phyloP scores from a whole-genome alignment of 2,113 vertebrate genomes.

The Lasiurus cinereus region DNA sequence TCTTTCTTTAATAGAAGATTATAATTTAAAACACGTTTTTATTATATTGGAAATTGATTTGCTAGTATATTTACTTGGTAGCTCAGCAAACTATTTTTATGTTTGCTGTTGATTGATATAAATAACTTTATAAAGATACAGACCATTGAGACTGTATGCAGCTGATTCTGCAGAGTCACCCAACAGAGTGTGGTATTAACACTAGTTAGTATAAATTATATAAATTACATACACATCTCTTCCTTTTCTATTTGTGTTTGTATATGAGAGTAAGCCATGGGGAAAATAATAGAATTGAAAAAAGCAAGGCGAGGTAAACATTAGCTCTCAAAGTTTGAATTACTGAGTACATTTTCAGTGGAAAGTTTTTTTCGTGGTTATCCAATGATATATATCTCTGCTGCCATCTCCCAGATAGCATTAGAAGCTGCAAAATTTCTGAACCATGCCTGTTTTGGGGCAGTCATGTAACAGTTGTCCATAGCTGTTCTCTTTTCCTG shows the following conservation, averaged over 20 bases:
- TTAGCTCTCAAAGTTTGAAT: neutral
- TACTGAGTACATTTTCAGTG: neutral
- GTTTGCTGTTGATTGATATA: neutral
- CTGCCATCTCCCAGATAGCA: no score
- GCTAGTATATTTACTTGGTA: neutral
- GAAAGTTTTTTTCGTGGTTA: neutral
- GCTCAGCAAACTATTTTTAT: neutral
- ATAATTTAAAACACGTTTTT: neutral
- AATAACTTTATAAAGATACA: neutral
- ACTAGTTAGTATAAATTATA: neutral
- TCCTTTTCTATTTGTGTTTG: conserved; percentile 12
- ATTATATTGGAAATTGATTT: neutral
- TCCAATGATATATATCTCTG: neutral
- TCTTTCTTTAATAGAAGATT: neutral
- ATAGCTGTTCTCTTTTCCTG: neutral
- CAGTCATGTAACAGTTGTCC: neutral
- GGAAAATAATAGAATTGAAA: neutral
- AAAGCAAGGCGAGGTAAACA: neutral
- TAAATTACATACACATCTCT: no score
- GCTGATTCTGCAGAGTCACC: neutral
- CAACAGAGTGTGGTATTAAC: neutral
- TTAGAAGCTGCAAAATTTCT: neutral
- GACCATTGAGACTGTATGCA: neutral
- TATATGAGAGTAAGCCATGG: neutral
- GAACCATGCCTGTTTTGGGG: neutral